A percentile compares a stretch with the other conserved stretches of the same genome.
phyloP scores from a whole-genome alignment of 35 echinoderm and acorn worm species.

The Stichopus chloronotus region DNA sequence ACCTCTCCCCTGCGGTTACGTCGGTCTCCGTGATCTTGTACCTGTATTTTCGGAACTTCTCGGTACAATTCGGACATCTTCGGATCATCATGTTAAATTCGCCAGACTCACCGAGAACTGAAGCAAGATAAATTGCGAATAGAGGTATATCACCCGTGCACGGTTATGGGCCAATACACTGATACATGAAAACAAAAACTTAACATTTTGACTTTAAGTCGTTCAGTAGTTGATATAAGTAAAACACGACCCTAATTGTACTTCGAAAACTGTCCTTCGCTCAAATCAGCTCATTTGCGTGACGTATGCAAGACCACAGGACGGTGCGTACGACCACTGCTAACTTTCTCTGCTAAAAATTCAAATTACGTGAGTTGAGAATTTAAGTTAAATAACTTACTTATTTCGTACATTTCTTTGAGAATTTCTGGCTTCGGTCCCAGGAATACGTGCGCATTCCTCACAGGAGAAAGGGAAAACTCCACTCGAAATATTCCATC shows the following conservation, averaged over 20 bases:
- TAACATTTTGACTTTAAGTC: too few relatives aligned
- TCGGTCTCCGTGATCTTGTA: not conserved
- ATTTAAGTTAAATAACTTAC: not conserved
- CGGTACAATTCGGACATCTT: conserved; percentile 18
- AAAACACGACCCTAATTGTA: too few relatives aligned
- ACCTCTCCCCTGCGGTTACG: not conserved
- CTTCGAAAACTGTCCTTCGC: too few relatives aligned
- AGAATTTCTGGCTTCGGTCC: conserved; percentile 14
- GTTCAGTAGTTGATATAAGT: too few relatives aligned
- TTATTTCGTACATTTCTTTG: conserved; percentile 22
- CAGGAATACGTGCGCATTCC: conserved; percentile 10
- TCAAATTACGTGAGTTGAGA: too few relatives aligned
- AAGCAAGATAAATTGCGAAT: not conserved
- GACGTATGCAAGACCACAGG: too few relatives aligned
- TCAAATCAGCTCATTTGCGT: too few relatives aligned
- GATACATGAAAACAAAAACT: too few relatives aligned
- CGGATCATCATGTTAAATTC: not conserved
- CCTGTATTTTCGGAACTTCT: not conserved
- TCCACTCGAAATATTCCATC: not conserved
- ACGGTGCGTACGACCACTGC: too few relatives aligned
- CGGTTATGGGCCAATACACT: too few relatives aligned
- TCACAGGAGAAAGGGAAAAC: not conserved
- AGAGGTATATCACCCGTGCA: too few relatives aligned
- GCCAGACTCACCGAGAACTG: not conserved
- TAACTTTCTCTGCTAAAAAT: too few relatives aligned